Percentiles rank a stretch among this genome's conserved stretches.
Evolutionary conservation across 2,113 vertebrate genomes (phyloP).

Genomic region (Dunckerocampus dactyliophorus): DNA sequence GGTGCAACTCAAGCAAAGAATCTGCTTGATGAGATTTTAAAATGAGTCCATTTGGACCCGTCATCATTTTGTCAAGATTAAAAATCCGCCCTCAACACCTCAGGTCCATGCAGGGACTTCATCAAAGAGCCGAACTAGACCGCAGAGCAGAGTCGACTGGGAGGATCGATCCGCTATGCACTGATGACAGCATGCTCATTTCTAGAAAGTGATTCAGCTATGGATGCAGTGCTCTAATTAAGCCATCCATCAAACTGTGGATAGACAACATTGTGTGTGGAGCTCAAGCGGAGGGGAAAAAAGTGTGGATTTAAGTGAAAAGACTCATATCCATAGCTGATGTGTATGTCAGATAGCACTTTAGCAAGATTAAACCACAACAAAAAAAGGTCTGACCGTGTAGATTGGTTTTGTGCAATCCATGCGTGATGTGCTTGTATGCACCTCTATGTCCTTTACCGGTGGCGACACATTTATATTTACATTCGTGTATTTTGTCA

Average conservation of each 20-base stretch:
- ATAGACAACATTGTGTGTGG: constrained; percentile 33
- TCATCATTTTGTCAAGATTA: constrained; percentile 50
- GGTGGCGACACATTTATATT: not conserved
- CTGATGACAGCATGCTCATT: constrained; percentile 57
- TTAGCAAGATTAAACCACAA: constrained; percentile 22
- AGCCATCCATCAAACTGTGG: constrained; percentile 58
- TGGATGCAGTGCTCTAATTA: constrained; percentile 54
- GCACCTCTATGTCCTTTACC: not conserved
- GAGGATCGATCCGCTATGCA: constrained; percentile 52
- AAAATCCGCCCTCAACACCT: constrained; percentile 39
- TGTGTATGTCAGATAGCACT: constrained; percentile 16
- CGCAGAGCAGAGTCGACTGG: constrained; percentile 25
- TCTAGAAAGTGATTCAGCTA: constrained; percentile 44
- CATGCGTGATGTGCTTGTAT: constrained; percentile 14
- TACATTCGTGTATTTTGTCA: too few species aligned
- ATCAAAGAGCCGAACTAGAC: constrained; percentile 51
- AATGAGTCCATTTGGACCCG: constrained; percentile 49
- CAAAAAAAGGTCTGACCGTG: constrained; percentile 5
- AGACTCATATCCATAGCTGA: constrained; percentile 28
- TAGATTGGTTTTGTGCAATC: constrained; percentile 14
- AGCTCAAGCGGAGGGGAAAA: constrained; percentile 27
- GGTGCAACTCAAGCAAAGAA: constrained; percentile 17
- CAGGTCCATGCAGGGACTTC: constrained; percentile 34
- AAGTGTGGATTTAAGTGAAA: constrained; percentile 32
- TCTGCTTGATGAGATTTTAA: constrained; percentile 46